phyloP scores from a whole-genome alignment of 2,888 invertebrate genomes.

The Anoplius nigerrimus region DNA sequence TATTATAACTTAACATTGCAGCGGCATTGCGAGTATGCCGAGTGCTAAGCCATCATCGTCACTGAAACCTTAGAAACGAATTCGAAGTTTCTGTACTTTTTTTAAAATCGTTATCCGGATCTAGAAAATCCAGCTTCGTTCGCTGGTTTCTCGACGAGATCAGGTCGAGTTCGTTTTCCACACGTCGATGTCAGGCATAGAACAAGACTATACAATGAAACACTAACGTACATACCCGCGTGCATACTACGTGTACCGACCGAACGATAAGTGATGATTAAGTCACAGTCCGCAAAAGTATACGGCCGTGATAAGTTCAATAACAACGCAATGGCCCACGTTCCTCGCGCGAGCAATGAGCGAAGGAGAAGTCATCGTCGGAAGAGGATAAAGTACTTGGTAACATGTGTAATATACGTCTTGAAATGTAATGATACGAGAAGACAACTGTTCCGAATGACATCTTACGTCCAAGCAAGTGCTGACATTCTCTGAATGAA shows the following conservation, averaged over 20 bases:
- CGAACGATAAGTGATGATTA: constrained; percentile 40
- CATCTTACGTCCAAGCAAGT: not conserved
- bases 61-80: constrained; percentile 22
- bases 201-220: constrained; percentile 44
- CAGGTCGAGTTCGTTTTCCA: constrained; percentile 53
- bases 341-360: constrained; percentile 31
- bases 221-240: constrained; percentile 26
- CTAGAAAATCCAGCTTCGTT: constrained; percentile 26
- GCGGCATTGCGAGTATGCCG: constrained; percentile 37
- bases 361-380: constrained; percentile 16
- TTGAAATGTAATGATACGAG: not conserved
- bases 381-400: constrained; percentile 1
- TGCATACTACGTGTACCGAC: constrained; percentile 29
- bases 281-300: constrained; percentile 12
- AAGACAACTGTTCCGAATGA: not conserved
- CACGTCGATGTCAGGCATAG: constrained; percentile 47
- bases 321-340: constrained; percentile 16
- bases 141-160: constrained; percentile 35
- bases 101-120: constrained; percentile 21
- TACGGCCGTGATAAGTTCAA: constrained; percentile 16
- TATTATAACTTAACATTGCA: constrained; percentile 8
- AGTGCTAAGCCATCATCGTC: constrained; percentile 13
- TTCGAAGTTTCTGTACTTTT: constrained; percentile 19
- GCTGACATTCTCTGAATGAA: constrained; percentile 6
- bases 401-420: not conserved